A percentile compares a stretch with the other conserved stretches of the same genome.
Conservation (phyloP, 2,888 invertebrate genomes). For the Dryobotodes eremita region DNA sequence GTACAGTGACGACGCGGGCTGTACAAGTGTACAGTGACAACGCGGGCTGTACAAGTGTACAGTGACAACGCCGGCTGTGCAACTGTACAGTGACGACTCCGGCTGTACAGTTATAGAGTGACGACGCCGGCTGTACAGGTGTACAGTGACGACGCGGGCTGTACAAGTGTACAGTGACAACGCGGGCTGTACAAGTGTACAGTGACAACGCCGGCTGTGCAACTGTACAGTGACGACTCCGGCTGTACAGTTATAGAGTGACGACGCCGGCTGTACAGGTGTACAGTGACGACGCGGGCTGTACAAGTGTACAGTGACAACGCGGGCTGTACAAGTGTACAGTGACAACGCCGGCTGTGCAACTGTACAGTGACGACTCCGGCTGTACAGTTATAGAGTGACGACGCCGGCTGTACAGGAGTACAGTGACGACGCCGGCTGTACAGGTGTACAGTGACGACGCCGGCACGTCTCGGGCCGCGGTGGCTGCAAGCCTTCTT, state of each 20-base stretch:
- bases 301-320: no score
- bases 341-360: no score
- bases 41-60: not conserved
- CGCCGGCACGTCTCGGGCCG: conserved; percentile 27
- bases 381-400: no score
- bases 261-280: conserved; percentile 15
- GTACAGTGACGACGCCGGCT: no score
- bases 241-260: conserved; percentile 9
- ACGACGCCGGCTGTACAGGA: no score
- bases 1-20: no score
- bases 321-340: no score
- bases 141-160: conserved; percentile 44
- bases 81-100: no score
- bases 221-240: no score
- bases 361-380: no score
- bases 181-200: conserved; percentile 13
- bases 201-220: conserved; percentile 41
- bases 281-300: conserved; percentile 42
- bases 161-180: conserved; percentile 25
- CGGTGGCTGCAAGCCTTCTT: conserved; percentile 83
- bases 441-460: conserved; percentile 38
- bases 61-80: no score
- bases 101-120: conserved; percentile 5
- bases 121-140: conserved; percentile 15
- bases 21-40: conserved; percentile 39